Base-by-base conservation (phyloP, 2,113 vertebrate species). In the Erythrolamprus reginae region DNA sequence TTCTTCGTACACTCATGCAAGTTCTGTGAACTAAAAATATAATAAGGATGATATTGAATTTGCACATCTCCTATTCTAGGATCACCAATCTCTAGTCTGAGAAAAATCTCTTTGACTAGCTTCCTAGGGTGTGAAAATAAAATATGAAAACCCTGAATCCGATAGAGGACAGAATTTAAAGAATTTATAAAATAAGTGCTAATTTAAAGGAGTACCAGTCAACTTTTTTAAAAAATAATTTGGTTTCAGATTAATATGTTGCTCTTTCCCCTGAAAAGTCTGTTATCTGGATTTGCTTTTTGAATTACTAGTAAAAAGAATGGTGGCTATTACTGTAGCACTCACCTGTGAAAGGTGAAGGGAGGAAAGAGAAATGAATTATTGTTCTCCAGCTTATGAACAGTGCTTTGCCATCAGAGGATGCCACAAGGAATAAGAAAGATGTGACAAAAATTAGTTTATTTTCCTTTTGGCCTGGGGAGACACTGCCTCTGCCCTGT, bases 281-380 rank as follows among this genome's bases (percentile, higher is more conserved):
- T 6, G 0, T 82, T 90, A 88, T 83, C 19, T 24, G 82, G 1
- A 65, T 89, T 58, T 88, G 23, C 8, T 88, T 91, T n/a, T 47
- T 82, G 52, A 65, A 90, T 84, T 85, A n/a, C n/a, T n/a, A 89
- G 91, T 10, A 42, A 42, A 91, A 89, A 91, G 50, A 92, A 58
- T 83, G 28, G 28, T 26, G 65, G 33, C 52, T 93, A 92, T 87
- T 52, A 61, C 24, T 13, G 13, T 42, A 38, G 65, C 51, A 17
- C 17, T 8, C 26, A 48, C 51, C 70, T 88, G 26, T n/a, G 88
- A 48, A 90, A 88, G 55, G 26, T 5, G 26, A 86, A 70, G 6
- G n/a, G 45, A 50, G 28, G 17, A 93, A 65, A 10, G 26, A 82
- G 1, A 70, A 65, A 50, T 53, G 56, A 84, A 24, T 48, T 86